Percentiles rank a stretch among this genome's conserved stretches.
These are phyloP conservation scores for Rhyzopertha dominica DNA, from an alignment of 1,140 invertebrate genomes.

Conservation along the genomic window DNA sequence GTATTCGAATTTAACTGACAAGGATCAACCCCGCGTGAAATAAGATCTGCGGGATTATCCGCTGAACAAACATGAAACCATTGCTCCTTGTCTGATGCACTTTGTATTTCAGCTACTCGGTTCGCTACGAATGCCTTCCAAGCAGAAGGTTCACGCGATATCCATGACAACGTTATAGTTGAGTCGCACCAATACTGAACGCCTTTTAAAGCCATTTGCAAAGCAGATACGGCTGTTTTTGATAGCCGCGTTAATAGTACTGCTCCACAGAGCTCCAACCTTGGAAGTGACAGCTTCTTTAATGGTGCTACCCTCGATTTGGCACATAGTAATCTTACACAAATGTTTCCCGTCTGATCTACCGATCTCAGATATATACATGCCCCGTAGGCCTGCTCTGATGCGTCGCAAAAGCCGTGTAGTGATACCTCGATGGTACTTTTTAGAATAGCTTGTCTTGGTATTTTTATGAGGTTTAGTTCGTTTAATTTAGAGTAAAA, in stretches of 20 bases:
- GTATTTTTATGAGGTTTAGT: too few relatives aligned
- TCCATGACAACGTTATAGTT: conserved; percentile 44
- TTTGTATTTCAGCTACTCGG: conserved; percentile 40
- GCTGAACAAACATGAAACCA: conserved; percentile 45
- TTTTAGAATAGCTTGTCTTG: too few relatives aligned
- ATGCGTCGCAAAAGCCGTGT: conserved; percentile 39
- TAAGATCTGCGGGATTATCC: conserved; percentile 47
- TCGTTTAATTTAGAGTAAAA: too few relatives aligned
- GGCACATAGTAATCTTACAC: conserved; percentile 20
- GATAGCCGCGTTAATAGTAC: conserved; percentile 30
- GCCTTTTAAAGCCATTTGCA: conserved; percentile 27
- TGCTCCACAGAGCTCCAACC: conserved; percentile 34
- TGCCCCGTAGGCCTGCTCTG: conserved; percentile 24
- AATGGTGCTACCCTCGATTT: conserved; percentile 31
- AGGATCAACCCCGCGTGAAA: conserved; percentile 26
- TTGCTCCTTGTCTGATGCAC: conserved; percentile 18
- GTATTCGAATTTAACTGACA: conserved; percentile 21
- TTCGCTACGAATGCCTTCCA: conserved; percentile 44
- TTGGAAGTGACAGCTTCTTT: conserved; percentile 23
- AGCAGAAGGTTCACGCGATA: conserved; percentile 30
- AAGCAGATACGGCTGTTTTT: conserved; percentile 15
- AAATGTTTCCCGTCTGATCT: conserved; percentile 18
- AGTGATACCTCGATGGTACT: too few relatives aligned
- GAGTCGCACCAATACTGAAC: conserved; percentile 45
- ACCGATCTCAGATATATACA: conserved; percentile 31